Conservation (phyloP, 53 echinoderm and acorn worm genomes). For the Paelopatides confundens region DNA sequence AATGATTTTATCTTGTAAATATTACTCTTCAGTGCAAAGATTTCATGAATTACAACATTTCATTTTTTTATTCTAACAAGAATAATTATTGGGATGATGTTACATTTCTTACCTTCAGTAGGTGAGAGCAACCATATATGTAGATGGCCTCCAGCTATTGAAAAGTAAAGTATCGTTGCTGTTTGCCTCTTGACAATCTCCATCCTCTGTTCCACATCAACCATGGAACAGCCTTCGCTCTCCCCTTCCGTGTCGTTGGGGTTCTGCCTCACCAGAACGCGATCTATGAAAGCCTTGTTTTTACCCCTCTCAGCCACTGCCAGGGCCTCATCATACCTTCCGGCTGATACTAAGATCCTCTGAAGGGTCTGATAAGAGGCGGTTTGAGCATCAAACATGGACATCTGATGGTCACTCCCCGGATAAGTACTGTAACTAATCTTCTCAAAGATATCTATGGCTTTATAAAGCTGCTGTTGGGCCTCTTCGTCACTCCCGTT, state of each 20-base stretch:
- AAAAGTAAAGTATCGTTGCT: slow-evolving; percentile 87
- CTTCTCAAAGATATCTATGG: slow-evolving; percentile 93
- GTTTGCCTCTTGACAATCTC: slow-evolving; percentile 88
- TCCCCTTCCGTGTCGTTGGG: slow-evolving; percentile 64
- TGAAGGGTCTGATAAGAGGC: slow-evolving; percentile 97
- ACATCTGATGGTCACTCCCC: slow-evolving; percentile 88
- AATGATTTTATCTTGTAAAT: no score
- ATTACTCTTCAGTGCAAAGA: no score
- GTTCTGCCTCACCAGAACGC: slow-evolving; percentile 81
- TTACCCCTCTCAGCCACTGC: slow-evolving; percentile 92
- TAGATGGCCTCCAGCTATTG: slow-evolving; percentile 94
- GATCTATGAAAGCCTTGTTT: slow-evolving; percentile 95
- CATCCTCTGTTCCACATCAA: slow-evolving; percentile 85
- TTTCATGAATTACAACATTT: no score
- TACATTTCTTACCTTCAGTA: slow-evolving; percentile 69
- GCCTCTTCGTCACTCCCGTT: slow-evolving; percentile 85
- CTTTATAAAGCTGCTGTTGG: slow-evolving; percentile 92
- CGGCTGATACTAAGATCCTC: slow-evolving; percentile 84
- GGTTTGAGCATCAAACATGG: slow-evolving; percentile 90
- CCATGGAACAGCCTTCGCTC: slow-evolving; percentile 78
- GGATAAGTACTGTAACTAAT: slow-evolving; percentile 85
- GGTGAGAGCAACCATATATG: slow-evolving; percentile 96
- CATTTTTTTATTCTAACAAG: no score
- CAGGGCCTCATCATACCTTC: slow-evolving; percentile 83
- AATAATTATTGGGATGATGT: no score